A percentile compares a stretch with the other conserved stretches of the same genome.
phyloP scores from a whole-genome alignment of 1,140 invertebrate genomes.

The Palaemon carinicauda region DNA sequence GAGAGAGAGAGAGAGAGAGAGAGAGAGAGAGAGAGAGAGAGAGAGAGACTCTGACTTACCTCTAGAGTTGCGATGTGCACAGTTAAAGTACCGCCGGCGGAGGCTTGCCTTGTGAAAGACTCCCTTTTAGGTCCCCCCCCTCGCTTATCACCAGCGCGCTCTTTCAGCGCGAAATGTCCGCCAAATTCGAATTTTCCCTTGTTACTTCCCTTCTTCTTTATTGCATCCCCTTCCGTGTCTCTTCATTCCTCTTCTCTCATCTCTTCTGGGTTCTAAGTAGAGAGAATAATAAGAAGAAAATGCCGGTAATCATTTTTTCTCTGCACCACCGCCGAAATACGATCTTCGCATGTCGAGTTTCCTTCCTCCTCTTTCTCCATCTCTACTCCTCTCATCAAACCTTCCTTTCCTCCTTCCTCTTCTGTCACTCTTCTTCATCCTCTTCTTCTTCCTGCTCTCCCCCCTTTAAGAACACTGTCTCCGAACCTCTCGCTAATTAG shows the following conservation, averaged over 20 bases:
- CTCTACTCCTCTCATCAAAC: neutral
- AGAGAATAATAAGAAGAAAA: too few species aligned
- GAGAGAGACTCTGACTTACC: neutral
- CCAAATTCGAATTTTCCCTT: neutral
- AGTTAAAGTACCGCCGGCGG: too few species aligned
- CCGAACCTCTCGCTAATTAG: neutral
- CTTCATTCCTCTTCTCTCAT: neutral
- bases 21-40: constrained; percentile 10
- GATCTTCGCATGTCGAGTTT: neutral
- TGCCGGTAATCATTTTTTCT: neutral
- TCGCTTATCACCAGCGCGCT: neutral
- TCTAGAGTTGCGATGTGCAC: too few species aligned
- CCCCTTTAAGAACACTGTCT: neutral
- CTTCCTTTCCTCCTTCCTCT: neutral
- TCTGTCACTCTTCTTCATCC: neutral
- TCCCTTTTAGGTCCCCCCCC: too few species aligned
- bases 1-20: neutral
- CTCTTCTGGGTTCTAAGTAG: neutral
- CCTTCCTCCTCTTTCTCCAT: neutral
- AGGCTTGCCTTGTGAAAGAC: too few species aligned
- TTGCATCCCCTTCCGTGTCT: neutral
- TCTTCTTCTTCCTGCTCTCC: neutral
- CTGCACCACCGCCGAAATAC: neutral
- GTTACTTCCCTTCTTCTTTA: neutral
- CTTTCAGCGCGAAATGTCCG: neutral